Percentiles rank a stretch among this genome's conserved stretches.
phyloP scores from a whole-genome alignment of 2,113 vertebrate species.

The Zosterops lateralis region DNA sequence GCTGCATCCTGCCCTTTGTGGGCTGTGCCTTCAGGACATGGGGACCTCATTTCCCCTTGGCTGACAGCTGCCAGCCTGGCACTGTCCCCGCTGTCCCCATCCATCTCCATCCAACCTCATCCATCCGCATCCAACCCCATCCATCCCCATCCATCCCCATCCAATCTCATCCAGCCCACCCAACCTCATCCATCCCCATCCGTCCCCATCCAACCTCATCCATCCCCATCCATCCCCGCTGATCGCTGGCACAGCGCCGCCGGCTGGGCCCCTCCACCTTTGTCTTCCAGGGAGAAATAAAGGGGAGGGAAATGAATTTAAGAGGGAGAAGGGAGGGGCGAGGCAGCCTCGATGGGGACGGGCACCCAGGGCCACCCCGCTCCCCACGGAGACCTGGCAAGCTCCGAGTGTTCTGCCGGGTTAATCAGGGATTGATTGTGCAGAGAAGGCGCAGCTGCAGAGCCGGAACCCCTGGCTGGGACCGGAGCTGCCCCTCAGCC shows the following conservation, averaged over 20 bases:
- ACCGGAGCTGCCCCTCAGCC: background rate
- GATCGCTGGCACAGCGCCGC: background rate
- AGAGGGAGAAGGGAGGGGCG: background rate
- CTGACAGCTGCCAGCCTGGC: background rate
- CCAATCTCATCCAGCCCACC: background rate
- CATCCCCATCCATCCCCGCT: background rate
- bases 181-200: background rate
- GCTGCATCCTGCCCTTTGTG: accelerated
- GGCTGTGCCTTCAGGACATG: accelerated
- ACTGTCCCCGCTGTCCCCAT: background rate
- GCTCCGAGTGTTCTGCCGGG: accelerated
- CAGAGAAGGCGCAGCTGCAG: accelerated
- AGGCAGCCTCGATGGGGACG: accelerated
- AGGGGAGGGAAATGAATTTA: background rate
- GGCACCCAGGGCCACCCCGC: accelerated
- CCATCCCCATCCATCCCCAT: background rate
- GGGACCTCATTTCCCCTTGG: background rate
- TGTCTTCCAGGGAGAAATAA: background rate
- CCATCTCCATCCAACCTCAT: background rate
- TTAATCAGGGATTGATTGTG: background rate
- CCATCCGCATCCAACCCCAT: background rate
- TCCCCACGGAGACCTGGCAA: background rate
- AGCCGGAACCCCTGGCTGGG: background rate
- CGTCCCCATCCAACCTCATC: background rate
- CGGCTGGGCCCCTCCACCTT: accelerated